phyloP scores from a whole-genome alignment of 64 coral and sea anemone species.

The Porites australiensis region DNA sequence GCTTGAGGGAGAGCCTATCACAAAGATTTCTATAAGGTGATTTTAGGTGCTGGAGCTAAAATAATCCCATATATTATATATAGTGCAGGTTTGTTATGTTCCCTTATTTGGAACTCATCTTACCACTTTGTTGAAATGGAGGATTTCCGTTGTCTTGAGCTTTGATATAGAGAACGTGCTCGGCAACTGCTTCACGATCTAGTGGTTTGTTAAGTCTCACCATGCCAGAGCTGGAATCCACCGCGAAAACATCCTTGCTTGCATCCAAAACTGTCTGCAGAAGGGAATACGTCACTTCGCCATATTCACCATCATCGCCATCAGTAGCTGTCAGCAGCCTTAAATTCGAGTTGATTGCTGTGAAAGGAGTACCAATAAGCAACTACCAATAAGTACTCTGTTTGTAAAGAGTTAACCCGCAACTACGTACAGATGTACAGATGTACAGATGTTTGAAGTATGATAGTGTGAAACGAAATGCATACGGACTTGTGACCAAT shows the following conservation, averaged over 20 bases:
- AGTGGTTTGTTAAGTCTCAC: constrained; percentile 54
- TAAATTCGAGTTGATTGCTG: constrained; percentile 28
- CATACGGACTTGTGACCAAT: too few relatives aligned
- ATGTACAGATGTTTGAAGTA: too few relatives aligned
- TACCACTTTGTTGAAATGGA: constrained; percentile 24
- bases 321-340: constrained; percentile 65
- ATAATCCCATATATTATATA: too few relatives aligned
- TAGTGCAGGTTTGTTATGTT: too few relatives aligned
- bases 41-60: too few relatives aligned
- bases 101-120: not conserved
- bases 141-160: constrained; percentile 69
- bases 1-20: too few relatives aligned
- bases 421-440: too few relatives aligned
- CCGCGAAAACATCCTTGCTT: constrained; percentile 67
- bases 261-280: constrained; percentile 62
- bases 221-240: constrained; percentile 58
- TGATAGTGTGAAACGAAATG: too few relatives aligned
- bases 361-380: not conserved
- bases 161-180: constrained; percentile 79
- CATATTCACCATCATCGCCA: constrained; percentile 64
- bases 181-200: constrained; percentile 61
- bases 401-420: too few relatives aligned
- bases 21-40: too few relatives aligned
- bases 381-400: too few relatives aligned
- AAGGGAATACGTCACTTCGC: constrained; percentile 66